A percentile compares a stretch with the other conserved stretches of the same genome.
These are phyloP conservation scores for Hystrix brachyura DNA, from an alignment of 2,113 vertebrate species.

Conservation along the genomic window DNA sequence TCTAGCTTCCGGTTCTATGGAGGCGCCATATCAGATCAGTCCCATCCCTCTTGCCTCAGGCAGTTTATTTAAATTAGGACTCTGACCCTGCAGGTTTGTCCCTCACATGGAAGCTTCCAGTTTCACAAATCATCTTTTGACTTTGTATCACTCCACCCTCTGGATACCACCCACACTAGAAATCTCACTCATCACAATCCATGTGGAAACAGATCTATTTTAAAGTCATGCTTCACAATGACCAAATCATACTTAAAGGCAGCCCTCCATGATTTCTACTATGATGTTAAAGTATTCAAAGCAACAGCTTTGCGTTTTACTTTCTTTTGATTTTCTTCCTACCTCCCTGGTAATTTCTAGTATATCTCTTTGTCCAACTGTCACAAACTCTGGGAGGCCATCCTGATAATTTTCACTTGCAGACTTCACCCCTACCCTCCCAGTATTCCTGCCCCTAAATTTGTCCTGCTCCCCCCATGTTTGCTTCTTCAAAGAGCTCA, in stretches of 20 bases:
- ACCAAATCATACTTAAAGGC: not conserved
- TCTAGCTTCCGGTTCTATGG: not conserved
- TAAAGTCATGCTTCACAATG: not conserved
- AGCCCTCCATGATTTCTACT: not conserved
- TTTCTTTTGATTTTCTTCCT: not conserved
- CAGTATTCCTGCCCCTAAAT: not conserved
- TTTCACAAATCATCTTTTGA: not conserved
- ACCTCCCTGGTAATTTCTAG: not conserved
- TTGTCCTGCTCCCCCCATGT: not conserved
- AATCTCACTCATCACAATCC: not conserved
- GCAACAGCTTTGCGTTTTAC: not conserved
- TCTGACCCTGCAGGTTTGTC: not conserved
- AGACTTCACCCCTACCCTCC: not conserved
- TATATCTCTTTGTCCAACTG: not conserved
- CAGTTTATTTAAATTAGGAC: not conserved
- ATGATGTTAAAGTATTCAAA: constrained; percentile 21
- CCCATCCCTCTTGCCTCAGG: not conserved
- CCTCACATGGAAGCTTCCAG: not conserved
- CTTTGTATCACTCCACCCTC: not conserved
- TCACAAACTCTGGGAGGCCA: not conserved
- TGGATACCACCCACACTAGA: not conserved
- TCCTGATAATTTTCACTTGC: too few species aligned
- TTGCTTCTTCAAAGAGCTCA: not conserved
- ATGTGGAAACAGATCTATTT: not conserved
- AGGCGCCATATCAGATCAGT: not conserved